Base-by-base conservation (phyloP, 2,797 vertebrate species). In the Alcedo atthis region DNA sequence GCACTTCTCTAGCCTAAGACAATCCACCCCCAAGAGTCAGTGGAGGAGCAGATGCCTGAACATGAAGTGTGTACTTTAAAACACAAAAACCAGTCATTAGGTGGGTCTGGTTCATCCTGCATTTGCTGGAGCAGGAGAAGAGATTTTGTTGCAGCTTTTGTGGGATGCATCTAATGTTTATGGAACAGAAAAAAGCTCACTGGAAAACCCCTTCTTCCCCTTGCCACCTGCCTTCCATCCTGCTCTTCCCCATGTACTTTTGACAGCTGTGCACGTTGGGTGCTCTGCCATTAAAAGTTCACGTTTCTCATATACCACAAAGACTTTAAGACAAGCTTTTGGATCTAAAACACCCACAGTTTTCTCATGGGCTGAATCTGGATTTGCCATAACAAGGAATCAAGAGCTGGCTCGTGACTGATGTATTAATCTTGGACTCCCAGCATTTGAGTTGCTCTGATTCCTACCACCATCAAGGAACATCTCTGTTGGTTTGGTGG, bases 281-380 rank as follows among this genome's bases (percentile, higher is more conserved):
- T 78, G 17, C 55, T 79, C 51, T 81, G 67, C 24, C 46, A 71
- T 63, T 45, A 49, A 24, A 74, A 79, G 42, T 69, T 75, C 43
- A 19, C 15, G 6, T 71, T 84, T 88, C 74, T 24, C 15, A 16
- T 61, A 18, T 15, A 86, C 67, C 46, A 83, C 62, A 30, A 78
- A n/a, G 30, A 43, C 61, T 74, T 74, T 66, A 68, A 43, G 28
- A 79, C 20, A 30, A 51, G 7, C 12, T 79, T 76, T 75, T 73
- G 28, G 67, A 63, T 84, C 84, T 48, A 48, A 48, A 93, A 75
- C 77, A 84, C 59, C 51, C 74, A 81, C 46, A 55, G 30, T 71
- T 94, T 91, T 92, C 80, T 86, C 82, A 75, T 71, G 26, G 66
- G 70, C 55, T 58, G 46, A 64, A 67, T 88, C 78, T 90, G 67